Evolutionary conservation across 2,797 vertebrate genomes (phyloP), one percentile per base, ranked within the genome.

Genomic region (Coilia nasus): DNA sequence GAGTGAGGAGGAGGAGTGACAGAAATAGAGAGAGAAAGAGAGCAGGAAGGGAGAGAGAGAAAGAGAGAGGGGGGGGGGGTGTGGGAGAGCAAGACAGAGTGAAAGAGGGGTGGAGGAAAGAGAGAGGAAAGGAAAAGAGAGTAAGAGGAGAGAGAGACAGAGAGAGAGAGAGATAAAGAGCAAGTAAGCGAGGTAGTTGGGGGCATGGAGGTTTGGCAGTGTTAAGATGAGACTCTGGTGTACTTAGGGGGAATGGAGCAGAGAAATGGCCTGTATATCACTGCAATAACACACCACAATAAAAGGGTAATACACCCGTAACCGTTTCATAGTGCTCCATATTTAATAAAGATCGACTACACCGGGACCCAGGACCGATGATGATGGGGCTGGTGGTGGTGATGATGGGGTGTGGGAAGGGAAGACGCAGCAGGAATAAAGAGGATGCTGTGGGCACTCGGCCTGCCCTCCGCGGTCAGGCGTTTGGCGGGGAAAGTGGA

Each of bases 21-120:
- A 47, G 46, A 47, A 10, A 47, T 3, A 54, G 50, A 54, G 50
- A 54, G 14, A 7, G 9, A 14, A 54, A 9, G 14, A 54, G 1
- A 14, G 14, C 2, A 54, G 50, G 9, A 54, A 54, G 10, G 10
- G 46, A 4, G 46, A 47, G 10, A 47, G 10, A 47, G 10, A 47
- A 10, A 47, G 46, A 47, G 3, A 47, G 46, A 47, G 3, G 46
- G 46, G 46, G 46, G 4, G 46, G 46, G n/a, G 25, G 60, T 9
- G 60, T 21, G 6, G 10, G 46, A 4, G 46, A 47, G 10, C 3
- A 47, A 47, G 10, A 47, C 4, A 47, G 46, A 47, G 3, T 3
- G 50, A 54, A 1, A 41, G 5, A 41, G 35, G 5, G 35, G 83
- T 87, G 88, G 93, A 92, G 89, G 91, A 88, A 90, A 90, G 85